Evolutionary conservation across 2,888 invertebrate species (phyloP), one percentile per base, ranked within the genome.

Genomic region (Parthenolecanium corni): DNA sequence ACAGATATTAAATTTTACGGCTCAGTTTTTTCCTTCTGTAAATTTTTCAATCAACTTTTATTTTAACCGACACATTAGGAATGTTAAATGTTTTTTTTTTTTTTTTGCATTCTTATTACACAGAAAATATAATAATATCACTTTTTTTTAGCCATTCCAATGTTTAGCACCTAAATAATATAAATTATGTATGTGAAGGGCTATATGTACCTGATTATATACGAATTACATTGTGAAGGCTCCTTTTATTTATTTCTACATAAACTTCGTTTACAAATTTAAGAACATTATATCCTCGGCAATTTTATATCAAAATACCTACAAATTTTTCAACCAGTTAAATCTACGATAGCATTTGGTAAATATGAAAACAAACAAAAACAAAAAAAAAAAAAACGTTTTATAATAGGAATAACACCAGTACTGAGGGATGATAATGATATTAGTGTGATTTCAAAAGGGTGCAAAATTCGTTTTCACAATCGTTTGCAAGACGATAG

Each of bases 281-380:
- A 49, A 49, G 49, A 49, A 49, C 49, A 49, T 49, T 49, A 20
- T 49, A 49, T 49, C 49, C 49, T 12, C 49, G 23, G 49, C 49
- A 49, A 14, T 21, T 18, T 21, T 18, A 4, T 21, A 49, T 49
- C 20, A 6, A 49, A 49, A 18, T 21, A 21, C 23, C 6, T 6
- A 21, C 23, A 49, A 49, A 49, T 49, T 49, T 18, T 21, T 21
- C 20, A 18, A 49, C 6, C 23, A 6, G 49, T 49, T 21, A 21
- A 49, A 14, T 20, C 21, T 20, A 5, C 12, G 3, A 4, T 21
- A 49, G 49, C 16, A 46, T 6, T 14, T 6, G 16, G 46, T n/a
- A 14, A n/a, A n/a, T n/a, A n/a, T n/a, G n/a, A n/a, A n/a, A n/a
- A n/a, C n/a, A n/a, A n/a, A n/a, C n/a, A n/a, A n/a, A n/a, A n/a